Conservation (phyloP, 2,888 invertebrate genomes). For the Lordiphosa fenestrarum region DNA sequence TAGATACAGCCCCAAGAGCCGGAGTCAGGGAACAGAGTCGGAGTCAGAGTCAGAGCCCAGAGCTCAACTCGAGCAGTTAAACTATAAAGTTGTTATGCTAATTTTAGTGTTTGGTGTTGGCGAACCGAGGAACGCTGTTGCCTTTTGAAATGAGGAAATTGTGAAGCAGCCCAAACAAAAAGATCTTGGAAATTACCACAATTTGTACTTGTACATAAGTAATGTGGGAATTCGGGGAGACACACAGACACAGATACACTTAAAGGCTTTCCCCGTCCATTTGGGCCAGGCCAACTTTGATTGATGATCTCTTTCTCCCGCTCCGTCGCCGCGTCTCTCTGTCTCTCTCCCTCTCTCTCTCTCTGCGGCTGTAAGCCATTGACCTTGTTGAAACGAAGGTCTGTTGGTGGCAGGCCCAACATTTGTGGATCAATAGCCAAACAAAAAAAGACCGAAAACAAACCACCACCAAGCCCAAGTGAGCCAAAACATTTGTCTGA, state of each 20-base stretch:
- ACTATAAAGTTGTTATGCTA: constrained; percentile 80
- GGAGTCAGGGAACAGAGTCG: constrained; percentile 24
- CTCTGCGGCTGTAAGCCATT: constrained; percentile 54
- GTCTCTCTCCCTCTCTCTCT: background rate
- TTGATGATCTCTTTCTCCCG: constrained; percentile 60
- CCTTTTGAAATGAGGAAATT: constrained; percentile 69
- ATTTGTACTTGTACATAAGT: constrained; percentile 77
- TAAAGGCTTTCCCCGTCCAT: constrained; percentile 36
- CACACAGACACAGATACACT: constrained; percentile 57
- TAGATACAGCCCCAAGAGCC: constrained; percentile 59
- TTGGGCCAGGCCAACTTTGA: constrained; percentile 44
- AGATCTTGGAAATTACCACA: constrained; percentile 76
- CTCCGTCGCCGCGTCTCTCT: constrained; percentile 8
- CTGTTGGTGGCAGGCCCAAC: constrained; percentile 7
- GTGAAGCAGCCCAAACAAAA: constrained; percentile 64
- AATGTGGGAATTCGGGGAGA: constrained; percentile 63
- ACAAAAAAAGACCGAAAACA: constrained; percentile 28
- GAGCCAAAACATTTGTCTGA: constrained; percentile 52
- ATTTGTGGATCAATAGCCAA: constrained; percentile 62
- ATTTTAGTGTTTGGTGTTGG: constrained; percentile 72
- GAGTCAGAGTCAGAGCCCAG: constrained; percentile 12
- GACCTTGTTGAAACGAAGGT: constrained; percentile 59
- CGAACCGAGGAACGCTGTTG: constrained; percentile 32
- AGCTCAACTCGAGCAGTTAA: constrained; percentile 70
- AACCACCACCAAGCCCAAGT: constrained; percentile 19